Conservation (phyloP, 2,797 vertebrate genomes). For the Acridotheres tristis region DNA sequence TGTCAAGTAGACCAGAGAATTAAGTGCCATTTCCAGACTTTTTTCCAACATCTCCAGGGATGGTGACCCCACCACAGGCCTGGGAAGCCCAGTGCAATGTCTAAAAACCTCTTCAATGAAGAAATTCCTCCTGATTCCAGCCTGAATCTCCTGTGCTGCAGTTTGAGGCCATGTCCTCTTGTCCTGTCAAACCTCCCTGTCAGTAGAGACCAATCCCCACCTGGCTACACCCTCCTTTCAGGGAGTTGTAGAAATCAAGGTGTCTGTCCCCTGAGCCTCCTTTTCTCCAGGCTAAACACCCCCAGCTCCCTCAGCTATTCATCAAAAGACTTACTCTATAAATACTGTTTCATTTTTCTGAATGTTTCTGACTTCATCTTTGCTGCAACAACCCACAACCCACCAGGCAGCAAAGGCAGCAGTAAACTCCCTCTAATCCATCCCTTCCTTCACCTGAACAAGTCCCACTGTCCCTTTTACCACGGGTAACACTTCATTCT, state of each 20-base stretch:
- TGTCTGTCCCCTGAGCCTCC: neutral
- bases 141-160: neutral
- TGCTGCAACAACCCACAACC: neutral
- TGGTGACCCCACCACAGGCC: neutral
- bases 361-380: neutral
- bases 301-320: neutral
- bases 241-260: neutral
- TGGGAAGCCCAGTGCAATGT: neutral
- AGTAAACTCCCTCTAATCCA: neutral
- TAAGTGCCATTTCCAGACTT: neutral
- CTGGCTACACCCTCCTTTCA: too few relatives aligned
- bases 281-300: neutral
- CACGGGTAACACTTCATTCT: neutral
- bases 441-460: neutral
- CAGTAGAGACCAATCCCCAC: neutral
- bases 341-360: neutral
- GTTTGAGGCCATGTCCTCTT: neutral
- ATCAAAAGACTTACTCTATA: neutral
- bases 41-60: neutral
- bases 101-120: neutral
- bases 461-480: neutral
- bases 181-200: neutral
- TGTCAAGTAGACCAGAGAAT: neutral
- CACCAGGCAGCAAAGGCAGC: neutral
- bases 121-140: neutral